Evolutionary conservation across 2,888 invertebrate species (phyloP), one percentile per base, ranked within the genome.

Genomic region (Linnaemya tessellans): DNA sequence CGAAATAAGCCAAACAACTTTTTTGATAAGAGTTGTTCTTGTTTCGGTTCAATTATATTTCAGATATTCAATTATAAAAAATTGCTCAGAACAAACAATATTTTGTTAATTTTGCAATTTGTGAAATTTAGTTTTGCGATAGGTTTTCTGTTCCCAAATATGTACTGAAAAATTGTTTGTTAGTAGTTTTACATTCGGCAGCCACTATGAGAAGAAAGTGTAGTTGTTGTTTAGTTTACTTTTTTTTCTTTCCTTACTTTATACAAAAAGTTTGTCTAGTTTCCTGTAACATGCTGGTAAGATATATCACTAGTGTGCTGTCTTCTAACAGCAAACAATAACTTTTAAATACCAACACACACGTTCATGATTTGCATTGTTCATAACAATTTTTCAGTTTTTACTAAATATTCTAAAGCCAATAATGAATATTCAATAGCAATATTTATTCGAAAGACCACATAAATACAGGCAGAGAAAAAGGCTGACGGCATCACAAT

Each of bases 361-460:
- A 30, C 30, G 2, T 30, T 5, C 18, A 7, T 46, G 1, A 56
- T 56, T 25, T 56, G 5, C 7, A 35, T 38, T 60, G 35, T 22
- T 10, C 41, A 43, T 7, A 64, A 64, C 13, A 15, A 7, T 18
- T 64, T 64, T 64, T 0, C 8, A 38, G 22, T 41, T 43, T 22
- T 41, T 20, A 54, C 54, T 41, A 70, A 56, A 54, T 25, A 1
- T 70, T 41, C 15, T 1, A 70, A n/a, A 38, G 20, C 18, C 67
- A 18, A 68, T 18, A 41, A 54, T 22, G 22, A 70, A 25, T 70
- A 20, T 56, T 8, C 18, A 35, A 20, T 22, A 15, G 20, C 35
- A 70, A 22, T 30, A 30, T 58, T 9, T 7, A 15, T 10, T 35
- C 38, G 38, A 15, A 25, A 5, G 38, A 41, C 20, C 13, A 70